Percentiles rank a stretch among this genome's conserved stretches.
Conservation (phyloP, 1,140 invertebrate genomes). For the Agrypnia vestita region DNA sequence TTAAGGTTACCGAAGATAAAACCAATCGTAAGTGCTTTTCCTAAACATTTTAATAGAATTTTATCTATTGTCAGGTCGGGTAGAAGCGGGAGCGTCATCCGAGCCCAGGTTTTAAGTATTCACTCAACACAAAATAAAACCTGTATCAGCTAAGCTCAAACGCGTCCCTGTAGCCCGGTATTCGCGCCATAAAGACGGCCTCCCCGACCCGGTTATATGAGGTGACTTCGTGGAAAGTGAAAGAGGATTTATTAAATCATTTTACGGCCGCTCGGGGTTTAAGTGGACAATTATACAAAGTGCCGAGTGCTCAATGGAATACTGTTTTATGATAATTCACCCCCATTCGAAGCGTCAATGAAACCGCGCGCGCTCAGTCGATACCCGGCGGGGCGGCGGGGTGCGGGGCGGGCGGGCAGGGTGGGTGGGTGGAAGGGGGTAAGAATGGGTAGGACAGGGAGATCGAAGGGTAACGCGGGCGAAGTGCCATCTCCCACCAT, state of each 20-base stretch:
- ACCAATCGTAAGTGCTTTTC: too few relatives aligned
- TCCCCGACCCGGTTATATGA: constrained; percentile 4
- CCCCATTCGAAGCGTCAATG: constrained; percentile 49
- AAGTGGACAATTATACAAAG: constrained; percentile 24
- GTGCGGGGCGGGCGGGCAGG: neutral
- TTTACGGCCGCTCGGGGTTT: constrained; percentile 6
- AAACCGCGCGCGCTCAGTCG: constrained; percentile 52
- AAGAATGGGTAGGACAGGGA: constrained; percentile 4
- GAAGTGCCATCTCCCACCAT: constrained; percentile 25
- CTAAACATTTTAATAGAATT: neutral
- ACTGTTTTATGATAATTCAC: constrained; percentile 46
- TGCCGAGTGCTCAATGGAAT: constrained; percentile 24
- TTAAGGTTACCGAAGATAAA: too few relatives aligned
- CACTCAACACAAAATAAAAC: constrained; percentile 39
- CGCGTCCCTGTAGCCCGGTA: constrained; percentile 20
- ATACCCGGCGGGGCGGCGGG: constrained; percentile 39
- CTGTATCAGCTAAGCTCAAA: constrained; percentile 31
- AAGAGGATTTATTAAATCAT: constrained; percentile 2
- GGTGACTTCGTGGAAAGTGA: constrained; percentile 31
- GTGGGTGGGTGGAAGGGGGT: neutral
- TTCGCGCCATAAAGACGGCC: constrained; percentile 10
- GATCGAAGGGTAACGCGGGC: constrained; percentile 33
- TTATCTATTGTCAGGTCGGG: neutral
- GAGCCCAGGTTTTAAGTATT: constrained; percentile 31
- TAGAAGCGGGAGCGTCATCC: neutral